Evolutionary conservation across 2,797 vertebrate genomes (phyloP).

Genomic region (Xiphorhynchus erythropygius): DNA sequence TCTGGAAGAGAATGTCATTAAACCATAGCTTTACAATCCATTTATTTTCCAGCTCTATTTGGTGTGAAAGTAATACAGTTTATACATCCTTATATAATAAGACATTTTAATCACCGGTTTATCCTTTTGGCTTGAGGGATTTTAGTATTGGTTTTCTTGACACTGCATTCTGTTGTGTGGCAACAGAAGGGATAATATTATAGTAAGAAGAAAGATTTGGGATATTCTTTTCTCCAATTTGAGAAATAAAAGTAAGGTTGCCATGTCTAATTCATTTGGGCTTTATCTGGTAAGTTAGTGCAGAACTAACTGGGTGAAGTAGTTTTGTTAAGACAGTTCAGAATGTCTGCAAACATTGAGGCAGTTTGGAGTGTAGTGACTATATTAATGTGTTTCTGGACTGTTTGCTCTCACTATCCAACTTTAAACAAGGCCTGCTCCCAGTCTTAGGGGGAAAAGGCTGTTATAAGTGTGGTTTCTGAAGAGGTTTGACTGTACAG

Average conservation of each 20-base stretch:
- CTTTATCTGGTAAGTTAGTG: not conserved
- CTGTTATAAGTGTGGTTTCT: not conserved
- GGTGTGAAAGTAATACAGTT: slow-evolving; percentile 35
- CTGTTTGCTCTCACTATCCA: not conserved
- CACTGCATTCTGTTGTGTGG: not conserved
- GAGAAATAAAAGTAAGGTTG: not conserved
- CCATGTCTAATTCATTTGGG: not conserved
- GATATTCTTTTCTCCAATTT: not conserved
- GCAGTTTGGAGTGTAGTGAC: not conserved
- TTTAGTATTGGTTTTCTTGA: slow-evolving; percentile 37
- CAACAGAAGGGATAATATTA: not conserved
- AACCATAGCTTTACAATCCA: slow-evolving; percentile 51
- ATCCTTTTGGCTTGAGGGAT: slow-evolving; percentile 46
- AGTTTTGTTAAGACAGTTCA: not conserved
- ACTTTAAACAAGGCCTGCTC: not conserved
- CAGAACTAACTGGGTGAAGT: not conserved
- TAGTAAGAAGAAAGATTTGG: not conserved
- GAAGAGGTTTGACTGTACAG: not conserved
- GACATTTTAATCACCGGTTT: not conserved
- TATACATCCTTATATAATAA: slow-evolving; percentile 2
- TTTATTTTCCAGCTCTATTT: slow-evolving; percentile 39
- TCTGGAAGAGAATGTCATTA: slow-evolving; percentile 33
- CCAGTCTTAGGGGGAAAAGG: not conserved
- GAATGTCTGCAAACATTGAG: not conserved
- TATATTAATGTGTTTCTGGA: not conserved